phyloP scores from a whole-genome alignment of 2,888 invertebrate species.

The Ophion slaviceki region DNA sequence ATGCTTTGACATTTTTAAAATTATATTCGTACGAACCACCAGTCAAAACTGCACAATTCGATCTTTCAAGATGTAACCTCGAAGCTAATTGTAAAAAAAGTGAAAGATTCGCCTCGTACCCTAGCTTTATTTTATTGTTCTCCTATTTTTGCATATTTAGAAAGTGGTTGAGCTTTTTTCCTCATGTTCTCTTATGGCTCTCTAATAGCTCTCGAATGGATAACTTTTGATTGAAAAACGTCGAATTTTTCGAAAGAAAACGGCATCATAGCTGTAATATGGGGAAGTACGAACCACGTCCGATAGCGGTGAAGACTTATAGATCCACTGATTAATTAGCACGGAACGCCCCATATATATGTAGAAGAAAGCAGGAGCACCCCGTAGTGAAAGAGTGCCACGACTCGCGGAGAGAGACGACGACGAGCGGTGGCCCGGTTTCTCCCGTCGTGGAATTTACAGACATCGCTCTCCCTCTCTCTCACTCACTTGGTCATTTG shows the following conservation, averaged over 20 bases:
- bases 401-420: conserved; percentile 44
- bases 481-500: conserved; percentile 73
- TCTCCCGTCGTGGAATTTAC: conserved; percentile 72
- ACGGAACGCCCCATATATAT: not conserved
- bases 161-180: too few relatives aligned
- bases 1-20: too few relatives aligned
- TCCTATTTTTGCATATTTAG: too few relatives aligned
- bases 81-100: too few relatives aligned
- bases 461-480: conserved; percentile 50
- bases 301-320: not conserved
- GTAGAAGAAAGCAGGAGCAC: conserved; percentile 41
- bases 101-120: too few relatives aligned
- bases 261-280: not conserved
- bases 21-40: too few relatives aligned
- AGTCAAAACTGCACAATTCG: too few relatives aligned
- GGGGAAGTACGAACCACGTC: not conserved
- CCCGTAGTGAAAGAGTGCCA: conserved; percentile 60
- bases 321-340: not conserved
- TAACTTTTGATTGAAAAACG: not conserved
- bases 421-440: conserved; percentile 68
- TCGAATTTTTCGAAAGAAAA: not conserved
- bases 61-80: too few relatives aligned
- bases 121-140: too few relatives aligned
- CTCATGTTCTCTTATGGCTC: too few relatives aligned
- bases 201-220: too few relatives aligned